Evolutionary conservation across 2,797 vertebrate species (phyloP).

Genomic region (Chloroceryle inda): DNA sequence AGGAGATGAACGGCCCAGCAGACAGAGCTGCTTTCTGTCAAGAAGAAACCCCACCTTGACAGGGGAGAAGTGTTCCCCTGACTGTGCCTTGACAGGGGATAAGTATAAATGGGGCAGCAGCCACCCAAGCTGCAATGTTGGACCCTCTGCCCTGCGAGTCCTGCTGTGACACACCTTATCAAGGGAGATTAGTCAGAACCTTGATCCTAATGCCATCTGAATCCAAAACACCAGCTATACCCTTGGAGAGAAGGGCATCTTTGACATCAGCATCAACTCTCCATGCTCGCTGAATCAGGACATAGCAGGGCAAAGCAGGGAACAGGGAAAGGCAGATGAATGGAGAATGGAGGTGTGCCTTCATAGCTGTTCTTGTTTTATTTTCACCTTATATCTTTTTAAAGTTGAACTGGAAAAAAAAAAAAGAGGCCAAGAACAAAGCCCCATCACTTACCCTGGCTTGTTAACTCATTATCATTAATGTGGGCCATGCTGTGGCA

Average conservation of each 20-base stretch:
- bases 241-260: background rate
- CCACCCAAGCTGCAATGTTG: background rate
- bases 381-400: background rate
- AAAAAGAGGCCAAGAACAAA: constrained; percentile 16
- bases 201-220: background rate
- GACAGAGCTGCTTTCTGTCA: background rate
- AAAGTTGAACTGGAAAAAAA: background rate
- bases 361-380: background rate
- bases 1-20: background rate
- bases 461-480: background rate
- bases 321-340: background rate
- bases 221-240: background rate
- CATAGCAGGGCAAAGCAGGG: background rate
- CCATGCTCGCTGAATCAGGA: fast-evolving
- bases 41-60: background rate
- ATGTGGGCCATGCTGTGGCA: background rate
- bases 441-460: background rate
- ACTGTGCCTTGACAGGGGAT: background rate
- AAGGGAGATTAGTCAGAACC: background rate
- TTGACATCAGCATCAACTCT: background rate
- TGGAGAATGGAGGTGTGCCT: background rate
- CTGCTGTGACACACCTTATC: background rate
- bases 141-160: background rate
- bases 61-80: background rate
- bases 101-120: background rate